Conservation (phyloP, 2,113 vertebrate species). For the Rostratula benghalensis region DNA sequence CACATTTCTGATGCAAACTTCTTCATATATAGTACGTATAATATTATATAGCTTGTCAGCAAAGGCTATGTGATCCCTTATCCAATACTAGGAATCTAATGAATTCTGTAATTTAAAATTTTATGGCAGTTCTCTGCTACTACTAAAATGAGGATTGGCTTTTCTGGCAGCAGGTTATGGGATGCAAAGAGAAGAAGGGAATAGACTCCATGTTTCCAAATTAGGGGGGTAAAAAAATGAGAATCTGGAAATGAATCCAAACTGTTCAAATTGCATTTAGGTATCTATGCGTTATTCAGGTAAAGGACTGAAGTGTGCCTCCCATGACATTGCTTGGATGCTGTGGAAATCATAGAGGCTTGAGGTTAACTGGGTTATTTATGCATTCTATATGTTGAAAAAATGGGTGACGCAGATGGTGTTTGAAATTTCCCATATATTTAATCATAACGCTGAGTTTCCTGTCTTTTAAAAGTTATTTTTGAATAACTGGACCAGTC, state of each 20-base stretch:
- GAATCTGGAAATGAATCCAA: not conserved
- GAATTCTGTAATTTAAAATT: not conserved
- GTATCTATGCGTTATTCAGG: not conserved
- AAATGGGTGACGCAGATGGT: not conserved
- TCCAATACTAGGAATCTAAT: not conserved
- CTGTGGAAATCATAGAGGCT: not conserved
- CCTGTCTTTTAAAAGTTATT: not conserved
- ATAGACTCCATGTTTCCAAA: not conserved
- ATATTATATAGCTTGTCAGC: not conserved
- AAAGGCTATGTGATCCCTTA: not conserved
- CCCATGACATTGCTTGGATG: not conserved
- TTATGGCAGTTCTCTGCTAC: not conserved
- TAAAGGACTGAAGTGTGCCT: not conserved
- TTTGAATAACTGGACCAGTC: not conserved
- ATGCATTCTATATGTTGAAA: not conserved
- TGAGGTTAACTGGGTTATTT: not conserved
- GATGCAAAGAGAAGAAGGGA: not conserved
- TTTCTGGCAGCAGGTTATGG: not conserved
- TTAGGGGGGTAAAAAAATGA: not conserved
- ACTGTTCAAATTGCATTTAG: not conserved
- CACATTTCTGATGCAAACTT: not conserved
- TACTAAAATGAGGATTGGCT: not conserved
- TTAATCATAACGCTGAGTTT: not conserved
- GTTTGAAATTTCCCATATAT: not conserved
- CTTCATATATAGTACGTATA: not conserved